These are phyloP conservation scores for Gari tellinella DNA, from an alignment of 2,888 invertebrate species.

Conservation along the genomic window DNA sequence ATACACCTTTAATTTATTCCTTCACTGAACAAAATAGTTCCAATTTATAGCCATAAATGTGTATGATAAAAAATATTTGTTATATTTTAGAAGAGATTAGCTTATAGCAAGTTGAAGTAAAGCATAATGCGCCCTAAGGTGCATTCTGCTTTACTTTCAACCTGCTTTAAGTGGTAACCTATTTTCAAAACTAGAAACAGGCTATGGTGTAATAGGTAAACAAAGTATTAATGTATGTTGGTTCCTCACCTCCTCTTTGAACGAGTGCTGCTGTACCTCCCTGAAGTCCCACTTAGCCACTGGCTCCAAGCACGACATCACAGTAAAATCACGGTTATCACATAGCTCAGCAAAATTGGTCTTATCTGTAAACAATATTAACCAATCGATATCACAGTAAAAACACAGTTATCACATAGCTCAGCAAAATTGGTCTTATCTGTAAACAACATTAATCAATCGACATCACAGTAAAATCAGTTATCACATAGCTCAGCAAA, in stretches of 20 bases:
- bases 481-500: slow-evolving; percentile 89
- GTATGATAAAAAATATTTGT: no score
- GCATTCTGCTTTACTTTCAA: no score
- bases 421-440: slow-evolving; percentile 88
- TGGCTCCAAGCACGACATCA: slow-evolving; percentile 89
- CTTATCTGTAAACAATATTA: slow-evolving; percentile 83
- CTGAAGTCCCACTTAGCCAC: slow-evolving; percentile 69
- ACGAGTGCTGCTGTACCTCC: slow-evolving; percentile 73
- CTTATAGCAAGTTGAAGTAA: no score
- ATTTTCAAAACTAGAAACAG: no score
- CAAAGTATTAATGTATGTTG: no score
- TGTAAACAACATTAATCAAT: slow-evolving; percentile 73
- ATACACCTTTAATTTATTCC: no score
- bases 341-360: slow-evolving; percentile 87
- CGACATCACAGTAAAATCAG: slow-evolving; percentile 89
- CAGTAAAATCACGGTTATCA: slow-evolving; percentile 92
- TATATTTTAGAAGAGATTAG: no score
- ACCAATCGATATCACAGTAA: slow-evolving; percentile 82
- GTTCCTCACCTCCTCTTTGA: slow-evolving; percentile 77
- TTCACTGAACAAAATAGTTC: no score
- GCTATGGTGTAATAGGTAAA: no score
- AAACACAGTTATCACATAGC: slow-evolving; percentile 80
- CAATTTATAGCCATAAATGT: no score
- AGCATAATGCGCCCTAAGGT: no score
- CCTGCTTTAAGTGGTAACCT: no score